Evolutionary conservation across 2,113 vertebrate genomes (phyloP).

Genomic region (Acrocephalus arundinaceus): DNA sequence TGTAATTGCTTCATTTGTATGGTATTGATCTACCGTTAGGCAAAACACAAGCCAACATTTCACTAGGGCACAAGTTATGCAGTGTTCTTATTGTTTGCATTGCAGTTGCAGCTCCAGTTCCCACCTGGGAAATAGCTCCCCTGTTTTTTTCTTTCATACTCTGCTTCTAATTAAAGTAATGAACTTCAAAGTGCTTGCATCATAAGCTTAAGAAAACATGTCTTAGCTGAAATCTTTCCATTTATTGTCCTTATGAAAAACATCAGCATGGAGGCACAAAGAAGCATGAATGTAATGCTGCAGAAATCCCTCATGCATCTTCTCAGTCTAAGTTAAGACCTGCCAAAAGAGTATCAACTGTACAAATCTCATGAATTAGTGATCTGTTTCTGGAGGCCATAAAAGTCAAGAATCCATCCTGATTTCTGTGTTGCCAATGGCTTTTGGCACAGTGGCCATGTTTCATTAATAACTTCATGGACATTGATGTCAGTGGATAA

Average conservation of each 20-base stretch:
- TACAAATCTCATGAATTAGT: neutral
- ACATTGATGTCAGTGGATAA: neutral
- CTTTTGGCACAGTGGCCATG: neutral
- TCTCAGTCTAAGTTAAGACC: neutral
- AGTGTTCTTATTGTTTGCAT: neutral
- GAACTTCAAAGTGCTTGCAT: conserved; percentile 2
- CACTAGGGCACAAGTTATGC: neutral
- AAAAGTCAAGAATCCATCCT: neutral
- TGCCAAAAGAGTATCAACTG: neutral
- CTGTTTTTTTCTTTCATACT: neutral
- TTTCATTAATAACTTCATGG: neutral
- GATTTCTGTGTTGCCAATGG: neutral
- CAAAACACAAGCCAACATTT: conserved; percentile 35
- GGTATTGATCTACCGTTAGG: conserved; percentile 56
- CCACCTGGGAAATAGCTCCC: neutral
- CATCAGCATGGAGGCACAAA: neutral
- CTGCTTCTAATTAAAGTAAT: conserved; percentile 22
- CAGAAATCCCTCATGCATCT: neutral
- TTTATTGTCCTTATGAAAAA: neutral
- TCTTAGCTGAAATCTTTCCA: neutral
- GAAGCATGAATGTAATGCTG: neutral
- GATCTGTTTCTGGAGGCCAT: neutral
- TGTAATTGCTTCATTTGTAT: conserved; percentile 63
- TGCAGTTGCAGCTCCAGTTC: neutral
- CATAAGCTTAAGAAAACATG: neutral